These are phyloP conservation scores for Trachelus tabidus DNA, from an alignment of 2,888 invertebrate genomes.

Conservation along the genomic window DNA sequence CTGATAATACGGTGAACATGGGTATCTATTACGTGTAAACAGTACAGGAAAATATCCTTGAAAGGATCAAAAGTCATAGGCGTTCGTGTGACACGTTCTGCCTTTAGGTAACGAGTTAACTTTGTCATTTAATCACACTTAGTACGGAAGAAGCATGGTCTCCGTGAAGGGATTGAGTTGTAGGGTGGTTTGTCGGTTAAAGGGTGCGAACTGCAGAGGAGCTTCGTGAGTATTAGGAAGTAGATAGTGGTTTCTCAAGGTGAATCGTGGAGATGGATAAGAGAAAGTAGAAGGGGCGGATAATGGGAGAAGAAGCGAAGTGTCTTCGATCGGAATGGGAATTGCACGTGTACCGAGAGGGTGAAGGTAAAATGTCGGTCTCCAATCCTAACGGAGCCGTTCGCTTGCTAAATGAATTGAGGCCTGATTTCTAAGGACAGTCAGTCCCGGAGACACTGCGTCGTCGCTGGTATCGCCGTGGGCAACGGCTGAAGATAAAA, in stretches of 20 bases:
- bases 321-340: neutral
- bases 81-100: neutral
- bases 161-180: neutral
- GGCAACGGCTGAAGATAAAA: constrained; percentile 51
- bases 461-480: constrained; percentile 12
- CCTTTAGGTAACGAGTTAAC: neutral
- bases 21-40: neutral
- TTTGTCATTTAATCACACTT: constrained; percentile 10
- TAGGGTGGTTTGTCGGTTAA: neutral
- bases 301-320: neutral
- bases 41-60: neutral
- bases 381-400: neutral
- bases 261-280: neutral
- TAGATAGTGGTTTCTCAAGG: neutral
- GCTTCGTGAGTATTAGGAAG: neutral
- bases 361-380: neutral
- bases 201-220: neutral
- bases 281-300: neutral
- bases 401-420: constrained; percentile 49
- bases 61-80: neutral
- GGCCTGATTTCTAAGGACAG: constrained; percentile 50
- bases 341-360: neutral
- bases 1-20: neutral
- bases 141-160: neutral
- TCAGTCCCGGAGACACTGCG: constrained; percentile 9